Conservation (phyloP, 2,113 vertebrate species). For the Polypterus senegalus region DNA sequence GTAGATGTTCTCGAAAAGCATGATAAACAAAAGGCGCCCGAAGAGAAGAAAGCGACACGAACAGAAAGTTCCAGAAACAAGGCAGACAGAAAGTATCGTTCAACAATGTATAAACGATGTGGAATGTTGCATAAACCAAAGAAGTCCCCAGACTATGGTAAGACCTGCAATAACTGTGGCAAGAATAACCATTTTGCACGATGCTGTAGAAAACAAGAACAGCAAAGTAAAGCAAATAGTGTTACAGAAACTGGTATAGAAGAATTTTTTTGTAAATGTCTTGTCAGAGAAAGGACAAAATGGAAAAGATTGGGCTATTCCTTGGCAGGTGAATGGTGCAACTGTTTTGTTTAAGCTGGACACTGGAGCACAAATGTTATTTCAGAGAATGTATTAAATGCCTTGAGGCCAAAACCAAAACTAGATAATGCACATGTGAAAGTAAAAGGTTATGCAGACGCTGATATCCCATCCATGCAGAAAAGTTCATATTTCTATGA, state of each 20-base stretch:
- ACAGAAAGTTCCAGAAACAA: no score
- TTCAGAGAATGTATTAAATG: neutral
- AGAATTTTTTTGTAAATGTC: constrained; percentile 4
- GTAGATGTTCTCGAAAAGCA: no score
- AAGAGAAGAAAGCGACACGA: no score
- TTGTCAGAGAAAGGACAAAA: neutral
- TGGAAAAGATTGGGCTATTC: neutral
- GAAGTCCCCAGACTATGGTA: neutral
- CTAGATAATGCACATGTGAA: neutral
- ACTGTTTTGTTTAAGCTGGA: neutral
- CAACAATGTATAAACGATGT: no score
- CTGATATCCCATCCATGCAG: constrained; percentile 3
- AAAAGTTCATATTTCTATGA: neutral
- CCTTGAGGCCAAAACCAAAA: neutral
- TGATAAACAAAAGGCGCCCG: no score
- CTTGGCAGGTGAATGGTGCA: neutral
- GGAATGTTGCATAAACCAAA: no score
- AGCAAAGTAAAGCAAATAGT: neutral
- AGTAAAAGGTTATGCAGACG: neutral
- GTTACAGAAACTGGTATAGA: neutral
- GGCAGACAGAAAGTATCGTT: no score
- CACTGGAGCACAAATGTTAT: neutral
- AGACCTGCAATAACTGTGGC: neutral
- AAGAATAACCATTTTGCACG: constrained; percentile 1
- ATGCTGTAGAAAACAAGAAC: neutral